phyloP scores from a whole-genome alignment of 2,888 invertebrate genomes.

The Plagodis dolabraria region DNA sequence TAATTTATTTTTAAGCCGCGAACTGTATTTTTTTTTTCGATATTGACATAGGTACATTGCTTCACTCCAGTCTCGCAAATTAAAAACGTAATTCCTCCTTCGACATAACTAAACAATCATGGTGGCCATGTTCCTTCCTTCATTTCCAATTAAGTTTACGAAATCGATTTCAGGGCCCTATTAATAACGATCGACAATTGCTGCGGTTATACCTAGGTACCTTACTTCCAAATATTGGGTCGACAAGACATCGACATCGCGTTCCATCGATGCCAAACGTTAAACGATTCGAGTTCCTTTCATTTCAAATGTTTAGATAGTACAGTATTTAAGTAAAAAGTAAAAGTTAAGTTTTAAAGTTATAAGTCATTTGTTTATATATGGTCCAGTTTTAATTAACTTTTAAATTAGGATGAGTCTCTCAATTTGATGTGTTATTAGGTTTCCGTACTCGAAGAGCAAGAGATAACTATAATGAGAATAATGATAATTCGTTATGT shows the following conservation, averaged over 20 bases:
- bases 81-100: neutral
- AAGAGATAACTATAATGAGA: too few relatives aligned
- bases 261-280: constrained; percentile 19
- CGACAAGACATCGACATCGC: constrained; percentile 4
- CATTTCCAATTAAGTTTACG: constrained; percentile 20
- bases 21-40: too few relatives aligned
- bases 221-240: constrained; percentile 7
- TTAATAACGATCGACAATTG: constrained; percentile 17
- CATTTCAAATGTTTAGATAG: neutral
- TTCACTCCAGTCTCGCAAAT: neutral
- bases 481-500: too few relatives aligned
- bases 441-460: too few relatives aligned
- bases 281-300: constrained; percentile 18
- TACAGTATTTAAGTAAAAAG: too few relatives aligned
- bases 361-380: too few relatives aligned
- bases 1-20: too few relatives aligned
- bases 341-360: too few relatives aligned
- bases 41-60: too few relatives aligned
- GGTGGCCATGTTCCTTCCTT: neutral
- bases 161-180: constrained; percentile 17
- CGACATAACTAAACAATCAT: neutral
- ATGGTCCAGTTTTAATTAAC: too few relatives aligned
- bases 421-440: too few relatives aligned
- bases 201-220: constrained; percentile 1
- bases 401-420: too few relatives aligned